Percentiles rank a stretch among this genome's conserved stretches.
Evolutionary conservation across 2,113 vertebrate species (phyloP).

Genomic region (Actinemys pallida): DNA sequence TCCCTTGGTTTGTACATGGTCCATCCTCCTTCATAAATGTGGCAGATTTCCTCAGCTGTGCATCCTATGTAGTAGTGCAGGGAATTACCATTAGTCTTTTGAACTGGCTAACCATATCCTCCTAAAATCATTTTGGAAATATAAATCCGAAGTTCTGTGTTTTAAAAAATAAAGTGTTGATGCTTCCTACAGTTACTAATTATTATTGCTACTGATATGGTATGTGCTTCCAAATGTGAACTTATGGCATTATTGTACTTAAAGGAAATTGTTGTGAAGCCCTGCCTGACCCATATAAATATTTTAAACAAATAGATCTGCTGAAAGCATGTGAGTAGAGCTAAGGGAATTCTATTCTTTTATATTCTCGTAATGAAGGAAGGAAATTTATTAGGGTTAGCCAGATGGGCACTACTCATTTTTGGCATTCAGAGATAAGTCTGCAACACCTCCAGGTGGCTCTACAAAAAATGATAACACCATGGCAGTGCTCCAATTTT

Average conservation of each 20-base stretch:
- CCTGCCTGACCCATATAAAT: slow-evolving; percentile 19
- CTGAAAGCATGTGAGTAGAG: background rate
- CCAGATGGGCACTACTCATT: slow-evolving; percentile 72
- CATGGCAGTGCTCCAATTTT: slow-evolving; percentile 47
- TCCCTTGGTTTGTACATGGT: background rate
- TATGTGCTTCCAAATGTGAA: background rate
- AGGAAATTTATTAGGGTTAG: slow-evolving; percentile 56
- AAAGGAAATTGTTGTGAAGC: slow-evolving; percentile 11
- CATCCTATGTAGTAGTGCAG: background rate
- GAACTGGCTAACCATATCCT: background rate
- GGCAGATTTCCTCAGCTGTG: background rate
- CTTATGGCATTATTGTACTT: slow-evolving; percentile 31
- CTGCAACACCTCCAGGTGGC: slow-evolving; percentile 56
- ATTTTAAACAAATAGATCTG: slow-evolving; percentile 59
- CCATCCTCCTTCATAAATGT: background rate
- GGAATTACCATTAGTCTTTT: background rate
- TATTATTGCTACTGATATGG: background rate
- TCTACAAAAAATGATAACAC: slow-evolving; percentile 48
- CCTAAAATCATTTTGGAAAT: background rate
- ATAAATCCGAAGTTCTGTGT: background rate
- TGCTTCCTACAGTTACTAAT: background rate
- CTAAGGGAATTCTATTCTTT: slow-evolving; percentile 23
- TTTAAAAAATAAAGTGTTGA: background rate
- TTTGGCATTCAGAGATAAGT: slow-evolving; percentile 65
- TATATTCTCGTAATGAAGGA: slow-evolving; percentile 33